Percentiles rank a stretch among this genome's conserved stretches.
These are phyloP conservation scores for Sebastes taczanowskii DNA, from an alignment of 2,797 vertebrate genomes.

Conservation along the genomic window DNA sequence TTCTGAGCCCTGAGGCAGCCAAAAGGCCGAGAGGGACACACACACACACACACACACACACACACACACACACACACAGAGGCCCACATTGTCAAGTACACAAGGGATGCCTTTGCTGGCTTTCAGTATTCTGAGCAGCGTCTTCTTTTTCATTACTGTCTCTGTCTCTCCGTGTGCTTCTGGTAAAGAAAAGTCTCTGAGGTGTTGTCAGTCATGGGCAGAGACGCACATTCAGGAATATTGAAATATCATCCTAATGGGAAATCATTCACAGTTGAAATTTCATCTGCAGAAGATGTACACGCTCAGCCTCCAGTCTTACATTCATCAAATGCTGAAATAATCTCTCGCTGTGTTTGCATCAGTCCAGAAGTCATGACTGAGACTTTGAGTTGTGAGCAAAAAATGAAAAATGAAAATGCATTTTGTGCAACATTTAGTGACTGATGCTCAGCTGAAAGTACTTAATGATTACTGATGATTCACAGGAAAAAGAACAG, in stretches of 20 bases:
- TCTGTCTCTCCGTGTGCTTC: conserved; percentile 19
- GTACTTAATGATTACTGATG: neutral
- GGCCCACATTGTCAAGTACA: conserved; percentile 9
- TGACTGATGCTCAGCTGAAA: neutral
- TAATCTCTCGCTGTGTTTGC: neutral
- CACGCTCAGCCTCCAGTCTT: neutral
- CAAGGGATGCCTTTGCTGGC: conserved; percentile 25
- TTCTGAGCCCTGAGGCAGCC: conserved; percentile 5
- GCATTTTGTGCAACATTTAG: neutral
- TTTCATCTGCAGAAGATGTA: neutral
- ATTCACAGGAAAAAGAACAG: neutral
- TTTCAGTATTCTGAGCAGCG: conserved; percentile 26
- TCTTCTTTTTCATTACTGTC: conserved; percentile 36
- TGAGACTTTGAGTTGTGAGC: neutral
- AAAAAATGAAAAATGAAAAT: neutral
- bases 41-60: neutral
- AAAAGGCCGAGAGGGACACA: neutral
- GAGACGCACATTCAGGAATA: neutral
- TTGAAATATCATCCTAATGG: neutral
- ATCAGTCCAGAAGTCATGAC: neutral
- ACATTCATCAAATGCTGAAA: neutral
- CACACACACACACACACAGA: neutral
- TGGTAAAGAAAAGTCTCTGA: neutral
- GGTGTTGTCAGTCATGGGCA: neutral
- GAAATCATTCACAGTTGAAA: neutral